Evolutionary conservation across 2,888 invertebrate species (phyloP).

Genomic region (Strigamia crassipes): DNA sequence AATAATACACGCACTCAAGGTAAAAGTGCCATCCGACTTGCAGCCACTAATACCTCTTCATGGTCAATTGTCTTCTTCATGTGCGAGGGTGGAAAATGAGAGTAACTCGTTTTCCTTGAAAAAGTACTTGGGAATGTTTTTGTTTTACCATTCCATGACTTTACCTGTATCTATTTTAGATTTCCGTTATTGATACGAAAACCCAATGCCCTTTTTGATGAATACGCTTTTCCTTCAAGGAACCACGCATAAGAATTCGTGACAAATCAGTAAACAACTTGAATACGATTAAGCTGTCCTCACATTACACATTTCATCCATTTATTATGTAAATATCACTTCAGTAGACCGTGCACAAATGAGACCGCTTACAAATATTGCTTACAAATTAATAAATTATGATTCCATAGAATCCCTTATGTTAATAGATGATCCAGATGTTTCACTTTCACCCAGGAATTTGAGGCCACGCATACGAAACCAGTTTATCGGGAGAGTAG

Average conservation of each 20-base stretch:
- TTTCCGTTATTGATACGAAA: not conserved
- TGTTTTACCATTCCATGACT: not conserved
- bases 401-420: not conserved
- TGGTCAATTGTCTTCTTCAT: constrained; percentile 6
- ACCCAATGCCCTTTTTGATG: not conserved
- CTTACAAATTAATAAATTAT: constrained; percentile 10
- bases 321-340: not conserved
- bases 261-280: not conserved
- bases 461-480: constrained; percentile 15
- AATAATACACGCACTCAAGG: not conserved
- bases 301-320: not conserved
- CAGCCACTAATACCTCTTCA: not conserved
- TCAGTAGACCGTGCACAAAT: not conserved
- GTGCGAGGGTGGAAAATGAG: constrained; percentile 10
- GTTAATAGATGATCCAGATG: constrained; percentile 6
- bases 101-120: not conserved
- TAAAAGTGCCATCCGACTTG: not conserved
- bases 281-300: not conserved
- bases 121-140: not conserved
- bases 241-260: not conserved
- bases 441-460: not conserved
- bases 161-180: not conserved
- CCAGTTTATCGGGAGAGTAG: not conserved
- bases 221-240: not conserved
- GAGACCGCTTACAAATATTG: not conserved